Conservation (phyloP, 2,797 vertebrate genomes). For the Microcaecilia unicolor region DNA sequence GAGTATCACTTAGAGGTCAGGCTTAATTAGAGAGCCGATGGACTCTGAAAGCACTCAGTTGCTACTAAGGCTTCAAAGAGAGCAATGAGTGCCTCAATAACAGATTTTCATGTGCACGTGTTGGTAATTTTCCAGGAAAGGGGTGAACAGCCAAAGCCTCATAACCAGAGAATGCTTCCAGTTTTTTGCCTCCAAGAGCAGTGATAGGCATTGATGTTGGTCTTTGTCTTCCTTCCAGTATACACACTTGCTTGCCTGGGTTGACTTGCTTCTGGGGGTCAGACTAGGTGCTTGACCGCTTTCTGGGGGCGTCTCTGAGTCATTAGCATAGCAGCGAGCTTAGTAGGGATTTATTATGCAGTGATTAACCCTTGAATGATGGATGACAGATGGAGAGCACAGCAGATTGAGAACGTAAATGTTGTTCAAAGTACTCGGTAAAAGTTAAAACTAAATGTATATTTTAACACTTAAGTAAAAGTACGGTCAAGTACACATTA, state of each 20-base stretch:
- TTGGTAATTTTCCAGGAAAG: conserved; percentile 35
- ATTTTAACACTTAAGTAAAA: no score
- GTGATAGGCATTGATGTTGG: conserved; percentile 20
- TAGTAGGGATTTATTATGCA: no score
- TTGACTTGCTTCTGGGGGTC: background rate
- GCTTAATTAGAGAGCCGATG: conserved; percentile 5
- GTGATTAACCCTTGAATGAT: no score
- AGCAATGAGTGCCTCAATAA: conserved; percentile 16
- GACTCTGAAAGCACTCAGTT: conserved; percentile 12
- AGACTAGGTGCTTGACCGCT: background rate
- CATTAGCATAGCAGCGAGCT: no score
- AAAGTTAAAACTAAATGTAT: no score
- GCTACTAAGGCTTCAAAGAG: conserved; percentile 5
- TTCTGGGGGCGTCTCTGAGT: background rate
- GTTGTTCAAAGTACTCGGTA: no score
- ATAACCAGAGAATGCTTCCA: conserved; percentile 37
- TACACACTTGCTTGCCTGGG: conserved; percentile 1
- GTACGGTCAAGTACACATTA: no score
- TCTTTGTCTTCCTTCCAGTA: conserved; percentile 2
- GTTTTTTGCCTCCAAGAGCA: conserved; percentile 36
- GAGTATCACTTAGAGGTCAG: conserved; percentile 6
- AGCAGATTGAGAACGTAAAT: no score
- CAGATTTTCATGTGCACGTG: no score
- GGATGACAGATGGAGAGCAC: no score
- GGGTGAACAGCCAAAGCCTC: conserved; percentile 27